Percentiles rank a stretch among this genome's conserved stretches.
Evolutionary conservation across 2,888 invertebrate species (phyloP).

Genomic region (Drosophila meridionalis): DNA sequence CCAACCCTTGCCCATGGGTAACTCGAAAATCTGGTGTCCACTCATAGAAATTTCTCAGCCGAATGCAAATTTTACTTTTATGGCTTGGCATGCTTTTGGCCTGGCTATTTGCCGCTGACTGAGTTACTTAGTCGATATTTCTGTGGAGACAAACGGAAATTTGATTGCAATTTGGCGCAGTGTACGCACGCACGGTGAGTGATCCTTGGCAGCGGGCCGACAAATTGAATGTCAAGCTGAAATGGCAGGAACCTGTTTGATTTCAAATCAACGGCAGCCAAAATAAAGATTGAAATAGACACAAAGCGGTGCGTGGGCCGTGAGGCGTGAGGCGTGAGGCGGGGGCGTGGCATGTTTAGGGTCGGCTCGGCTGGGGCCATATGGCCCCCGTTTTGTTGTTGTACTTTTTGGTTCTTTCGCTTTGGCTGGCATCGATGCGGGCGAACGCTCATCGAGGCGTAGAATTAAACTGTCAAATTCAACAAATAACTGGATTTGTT

Average conservation of each 20-base stretch:
- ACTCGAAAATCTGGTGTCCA: constrained; percentile 61
- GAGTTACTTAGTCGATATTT: background rate
- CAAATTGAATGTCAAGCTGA: constrained; percentile 60
- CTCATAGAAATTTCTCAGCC: constrained; percentile 54
- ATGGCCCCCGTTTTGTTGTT: background rate
- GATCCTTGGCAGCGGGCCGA: constrained; percentile 37
- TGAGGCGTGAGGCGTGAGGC: background rate
- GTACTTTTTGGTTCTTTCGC: background rate
- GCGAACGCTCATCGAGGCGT: constrained; percentile 77
- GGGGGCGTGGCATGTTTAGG: constrained; percentile 19
- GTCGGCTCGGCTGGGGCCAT: constrained; percentile 28
- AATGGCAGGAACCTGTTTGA: constrained; percentile 69
- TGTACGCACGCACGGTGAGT: constrained; percentile 4
- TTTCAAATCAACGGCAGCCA: constrained; percentile 63
- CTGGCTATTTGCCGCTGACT: background rate
- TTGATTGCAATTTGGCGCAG: constrained; percentile 41
- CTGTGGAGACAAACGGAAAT: constrained; percentile 2
- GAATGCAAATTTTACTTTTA: constrained; percentile 65
- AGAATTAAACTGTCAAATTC: constrained; percentile 83
- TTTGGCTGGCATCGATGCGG: constrained; percentile 45
- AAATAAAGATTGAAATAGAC: constrained; percentile 66
- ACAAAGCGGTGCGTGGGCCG: constrained; percentile 48
- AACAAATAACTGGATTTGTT: constrained; percentile 80
- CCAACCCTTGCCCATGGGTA: constrained; percentile 29
- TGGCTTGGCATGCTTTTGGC: constrained; percentile 45